These are phyloP conservation scores for Drosophila sulfurigaster DNA, from an alignment of 1,140 invertebrate species.

Conservation along the genomic window DNA sequence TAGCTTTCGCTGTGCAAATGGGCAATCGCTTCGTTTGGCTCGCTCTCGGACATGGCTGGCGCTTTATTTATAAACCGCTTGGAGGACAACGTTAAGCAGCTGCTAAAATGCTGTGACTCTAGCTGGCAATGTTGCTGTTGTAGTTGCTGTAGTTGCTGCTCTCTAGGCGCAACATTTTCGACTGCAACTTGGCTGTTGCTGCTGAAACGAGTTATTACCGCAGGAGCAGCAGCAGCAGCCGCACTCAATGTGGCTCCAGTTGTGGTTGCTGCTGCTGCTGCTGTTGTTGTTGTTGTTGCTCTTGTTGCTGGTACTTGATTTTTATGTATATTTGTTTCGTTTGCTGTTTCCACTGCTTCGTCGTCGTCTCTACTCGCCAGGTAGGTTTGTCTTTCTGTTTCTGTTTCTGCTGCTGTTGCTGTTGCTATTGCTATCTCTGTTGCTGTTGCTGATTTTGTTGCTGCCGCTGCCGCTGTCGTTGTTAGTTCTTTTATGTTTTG, in stretches of 20 bases:
- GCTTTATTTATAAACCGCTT: constrained; percentile 56
- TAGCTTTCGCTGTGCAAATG: constrained; percentile 79
- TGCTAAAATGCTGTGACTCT: constrained; percentile 54
- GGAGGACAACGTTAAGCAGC: constrained; percentile 51
- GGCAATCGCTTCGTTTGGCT: constrained; percentile 27
- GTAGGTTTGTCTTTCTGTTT: constrained; percentile 70
- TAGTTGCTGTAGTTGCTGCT: constrained; percentile 67
- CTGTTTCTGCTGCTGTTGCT: constrained; percentile 43
- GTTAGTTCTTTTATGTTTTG: constrained; percentile 31
- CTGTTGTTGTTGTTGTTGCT: constrained; percentile 46
- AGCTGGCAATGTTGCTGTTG: constrained; percentile 17
- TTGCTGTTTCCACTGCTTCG: constrained; percentile 73
- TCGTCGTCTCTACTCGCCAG: constrained; percentile 67
- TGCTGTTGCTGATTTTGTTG: constrained; percentile 1
- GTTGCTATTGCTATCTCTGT: constrained; percentile 19
- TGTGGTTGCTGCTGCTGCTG: constrained; percentile 41
- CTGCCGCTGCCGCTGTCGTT: constrained; percentile 5
- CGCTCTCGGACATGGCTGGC: constrained; percentile 54
- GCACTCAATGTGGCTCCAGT: constrained; percentile 5
- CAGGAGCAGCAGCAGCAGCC: constrained; percentile 56
- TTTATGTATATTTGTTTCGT: constrained; percentile 82
- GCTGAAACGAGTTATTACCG: constrained; percentile 77
- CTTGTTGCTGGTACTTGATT: constrained; percentile 74
- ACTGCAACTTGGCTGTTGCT: constrained; percentile 60
- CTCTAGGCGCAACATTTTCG: constrained; percentile 84